A percentile compares a stretch with the other conserved stretches of the same genome.
These are phyloP conservation scores for Miltochrista miniata DNA, from an alignment of 2,888 invertebrate species.

Conservation along the genomic window DNA sequence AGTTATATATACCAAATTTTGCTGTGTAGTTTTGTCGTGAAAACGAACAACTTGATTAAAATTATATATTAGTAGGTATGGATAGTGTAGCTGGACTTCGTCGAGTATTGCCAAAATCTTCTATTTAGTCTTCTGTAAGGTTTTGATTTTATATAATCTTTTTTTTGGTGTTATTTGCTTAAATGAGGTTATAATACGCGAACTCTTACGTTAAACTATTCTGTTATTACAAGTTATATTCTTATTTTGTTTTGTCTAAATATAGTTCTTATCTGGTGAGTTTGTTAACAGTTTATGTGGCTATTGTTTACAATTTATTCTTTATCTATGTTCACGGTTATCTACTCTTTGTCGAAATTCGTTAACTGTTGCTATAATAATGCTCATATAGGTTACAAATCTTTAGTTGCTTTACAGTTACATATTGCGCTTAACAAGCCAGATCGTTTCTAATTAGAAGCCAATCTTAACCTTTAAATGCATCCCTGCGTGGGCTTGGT, in stretches of 20 bases:
- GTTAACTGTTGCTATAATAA: conserved; percentile 71
- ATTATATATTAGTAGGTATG: too few relatives aligned
- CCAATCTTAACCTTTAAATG: conserved; percentile 6
- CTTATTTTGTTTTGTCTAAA: conserved; percentile 67
- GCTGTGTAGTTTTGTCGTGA: too few relatives aligned
- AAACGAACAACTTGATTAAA: too few relatives aligned
- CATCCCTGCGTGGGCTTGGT: conserved; percentile 7
- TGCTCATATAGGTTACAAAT: conserved; percentile 29
- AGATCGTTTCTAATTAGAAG: conserved; percentile 7
- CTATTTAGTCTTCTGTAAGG: too few relatives aligned
- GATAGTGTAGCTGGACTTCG: too few relatives aligned
- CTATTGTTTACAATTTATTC: conserved; percentile 76
- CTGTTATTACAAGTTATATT: conserved; percentile 36
- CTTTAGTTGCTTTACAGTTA: conserved; percentile 16
- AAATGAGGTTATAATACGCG: not conserved
- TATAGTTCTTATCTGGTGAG: conserved; percentile 60
- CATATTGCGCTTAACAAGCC: conserved; percentile 11
- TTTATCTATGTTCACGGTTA: conserved; percentile 70
- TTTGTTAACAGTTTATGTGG: conserved; percentile 59
- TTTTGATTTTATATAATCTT: too few relatives aligned
- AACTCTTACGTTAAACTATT: conserved; percentile 18
- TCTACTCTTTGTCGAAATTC: conserved; percentile 70
- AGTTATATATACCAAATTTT: too few relatives aligned
- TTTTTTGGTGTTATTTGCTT: not conserved
- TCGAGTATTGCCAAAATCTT: too few relatives aligned